These are phyloP conservation scores for Ochropleura leucogaster DNA, from an alignment of 2,888 invertebrate species.

Conservation along the genomic window DNA sequence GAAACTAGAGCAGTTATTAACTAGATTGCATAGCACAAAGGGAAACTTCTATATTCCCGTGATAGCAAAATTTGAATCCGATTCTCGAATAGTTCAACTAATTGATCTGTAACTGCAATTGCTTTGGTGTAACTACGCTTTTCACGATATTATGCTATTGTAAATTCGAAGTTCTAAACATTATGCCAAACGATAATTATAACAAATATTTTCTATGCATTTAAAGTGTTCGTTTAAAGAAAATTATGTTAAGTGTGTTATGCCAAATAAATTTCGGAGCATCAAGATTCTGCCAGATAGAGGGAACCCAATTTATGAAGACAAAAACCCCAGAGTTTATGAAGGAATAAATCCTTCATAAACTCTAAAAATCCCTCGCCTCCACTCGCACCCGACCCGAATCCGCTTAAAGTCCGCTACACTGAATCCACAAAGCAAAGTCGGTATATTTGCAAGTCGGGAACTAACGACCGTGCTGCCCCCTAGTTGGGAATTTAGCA, in stretches of 20 bases:
- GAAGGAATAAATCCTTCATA: too few relatives aligned
- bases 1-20: not conserved
- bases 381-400: slow-evolving; percentile 10
- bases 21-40: not conserved
- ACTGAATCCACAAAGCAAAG: slow-evolving; percentile 44
- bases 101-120: slow-evolving; percentile 13
- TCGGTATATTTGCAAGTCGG: slow-evolving; percentile 46
- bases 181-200: too few relatives aligned
- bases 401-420: slow-evolving; percentile 38
- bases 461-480: slow-evolving; percentile 48
- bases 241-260: too few relatives aligned
- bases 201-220: too few relatives aligned
- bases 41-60: not conserved
- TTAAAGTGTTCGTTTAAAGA: too few relatives aligned
- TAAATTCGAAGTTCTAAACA: too few relatives aligned
- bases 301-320: too few relatives aligned
- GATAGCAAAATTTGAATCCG: slow-evolving; percentile 19
- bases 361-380: not conserved
- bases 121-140: not conserved
- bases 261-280: too few relatives aligned
- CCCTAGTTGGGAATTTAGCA: slow-evolving; percentile 48
- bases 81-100: slow-evolving; percentile 17
- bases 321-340: too few relatives aligned
- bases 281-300: too few relatives aligned
- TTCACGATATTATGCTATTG: slow-evolving; percentile 4